Evolutionary conservation across 1,140 invertebrate species (phyloP).

Genomic region (Drosophila grimshawi): DNA sequence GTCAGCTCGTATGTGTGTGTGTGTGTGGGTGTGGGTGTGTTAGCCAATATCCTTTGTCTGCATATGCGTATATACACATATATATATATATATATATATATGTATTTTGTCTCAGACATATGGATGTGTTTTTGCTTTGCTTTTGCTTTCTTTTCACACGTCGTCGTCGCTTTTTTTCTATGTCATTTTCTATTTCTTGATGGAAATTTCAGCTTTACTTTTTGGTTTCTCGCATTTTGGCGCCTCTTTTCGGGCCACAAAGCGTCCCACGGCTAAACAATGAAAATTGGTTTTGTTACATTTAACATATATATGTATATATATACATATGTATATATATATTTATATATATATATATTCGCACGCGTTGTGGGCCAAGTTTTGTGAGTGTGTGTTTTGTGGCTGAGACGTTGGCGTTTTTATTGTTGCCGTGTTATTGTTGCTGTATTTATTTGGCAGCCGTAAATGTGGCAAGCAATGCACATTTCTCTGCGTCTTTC

Average conservation of each 20-base stretch:
- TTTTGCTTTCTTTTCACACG: slow-evolving; percentile 30
- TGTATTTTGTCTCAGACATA: slow-evolving; percentile 9
- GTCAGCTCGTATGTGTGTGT: slow-evolving; percentile 2
- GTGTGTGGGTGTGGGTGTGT: neutral
- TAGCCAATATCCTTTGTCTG: slow-evolving; percentile 14
- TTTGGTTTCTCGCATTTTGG: slow-evolving; percentile 57
- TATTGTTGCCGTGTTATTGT: slow-evolving; percentile 74
- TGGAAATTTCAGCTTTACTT: slow-evolving; percentile 74
- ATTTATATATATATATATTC: slow-evolving; percentile 30
- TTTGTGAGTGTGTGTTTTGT: slow-evolving; percentile 26
- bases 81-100: slow-evolving; percentile 11
- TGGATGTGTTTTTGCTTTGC: slow-evolving; percentile 9
- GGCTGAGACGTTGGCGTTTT: slow-evolving; percentile 67
- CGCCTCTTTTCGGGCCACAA: slow-evolving; percentile 12
- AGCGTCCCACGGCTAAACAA: slow-evolving; percentile 72
- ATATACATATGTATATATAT: too few species aligned
- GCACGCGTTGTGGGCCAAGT: slow-evolving; percentile 40
- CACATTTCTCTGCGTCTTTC: slow-evolving; percentile 41
- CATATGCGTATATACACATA: slow-evolving; percentile 17
- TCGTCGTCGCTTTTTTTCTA: slow-evolving; percentile 61
- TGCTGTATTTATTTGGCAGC: slow-evolving; percentile 76
- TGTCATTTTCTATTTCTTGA: slow-evolving; percentile 57
- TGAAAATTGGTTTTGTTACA: slow-evolving; percentile 80
- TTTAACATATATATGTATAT: slow-evolving; percentile 38
- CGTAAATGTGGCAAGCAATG: slow-evolving; percentile 30